Base-by-base conservation (phyloP, 2,113 vertebrate species). In the Chloropsis cyanopogon region DNA sequence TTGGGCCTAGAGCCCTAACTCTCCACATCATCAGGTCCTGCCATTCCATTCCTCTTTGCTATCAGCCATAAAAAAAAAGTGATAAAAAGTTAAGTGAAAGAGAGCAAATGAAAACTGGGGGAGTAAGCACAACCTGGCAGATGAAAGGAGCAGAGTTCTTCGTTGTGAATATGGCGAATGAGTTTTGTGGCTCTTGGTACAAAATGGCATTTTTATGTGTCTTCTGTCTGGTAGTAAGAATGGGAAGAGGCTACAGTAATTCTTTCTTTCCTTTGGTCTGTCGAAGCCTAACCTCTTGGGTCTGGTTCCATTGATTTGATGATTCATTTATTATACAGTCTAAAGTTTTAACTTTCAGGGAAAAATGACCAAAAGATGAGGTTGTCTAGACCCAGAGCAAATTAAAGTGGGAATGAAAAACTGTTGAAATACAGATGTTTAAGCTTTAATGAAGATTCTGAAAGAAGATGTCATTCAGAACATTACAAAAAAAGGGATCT, bases 361-460 rank as follows among this genome's bases (percentile, higher is more conserved):
- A 11, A 87, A 92, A 92, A 93, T 53, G 64, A 87, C 81, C 84
- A 80, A 77, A 85, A 91, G 61, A 91, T 82, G 42, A 90, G 87
- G 59, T 83, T 90, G n/a, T 86, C 71, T 66, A 90, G 90, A 81
- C 28, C 4, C 60, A 68, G 71, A 88, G 39, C 39, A 92, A 93
- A 94, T 92, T 60, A 71, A 88, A 92, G 44, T 44, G 44, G 44
- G 69, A 64, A 82, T 52, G 21, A 90, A 78, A 92, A 92, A 86
- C 37, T 71, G 92, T 22, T 86, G 44, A 95, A 86, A 66, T 93
- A 44, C 21, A 78, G 72, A 81, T 5, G 2, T 83, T 90, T 77
- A 90, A 88, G 71, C 35, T 92, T 75, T 92, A 93, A 88, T 95
- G 85, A 90, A 88, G 39, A 78, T 86, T 93, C 73, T 84, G 82